Evolutionary conservation across 2,888 invertebrate genomes (phyloP).

Genomic region (Abrostola tripartita): DNA sequence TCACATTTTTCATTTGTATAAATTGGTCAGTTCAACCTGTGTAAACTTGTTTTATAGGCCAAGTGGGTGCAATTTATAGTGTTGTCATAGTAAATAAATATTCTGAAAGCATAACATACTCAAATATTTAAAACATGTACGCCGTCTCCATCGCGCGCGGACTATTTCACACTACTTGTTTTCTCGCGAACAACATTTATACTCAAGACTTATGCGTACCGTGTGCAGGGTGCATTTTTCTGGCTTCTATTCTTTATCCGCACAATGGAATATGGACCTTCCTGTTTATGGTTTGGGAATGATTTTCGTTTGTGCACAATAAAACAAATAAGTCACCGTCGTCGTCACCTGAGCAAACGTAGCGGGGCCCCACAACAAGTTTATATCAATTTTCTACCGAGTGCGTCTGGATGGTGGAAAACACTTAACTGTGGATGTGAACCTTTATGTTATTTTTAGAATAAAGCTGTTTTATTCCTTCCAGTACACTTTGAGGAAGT

Average conservation of each 20-base stretch:
- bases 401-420: constrained; percentile 83
- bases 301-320: constrained; percentile 56
- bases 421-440: constrained; percentile 77
- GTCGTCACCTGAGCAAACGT: constrained; percentile 83
- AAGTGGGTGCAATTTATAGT: constrained; percentile 46
- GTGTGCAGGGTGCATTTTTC: constrained; percentile 78
- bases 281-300: constrained; percentile 51
- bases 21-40: constrained; percentile 31
- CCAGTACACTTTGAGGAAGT: constrained; percentile 36
- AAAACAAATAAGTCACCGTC: constrained; percentile 78
- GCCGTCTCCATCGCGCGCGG: constrained; percentile 61
- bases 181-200: constrained; percentile 78
- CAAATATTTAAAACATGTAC: constrained; percentile 73
- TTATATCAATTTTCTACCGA: constrained; percentile 87
- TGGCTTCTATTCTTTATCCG: constrained; percentile 68
- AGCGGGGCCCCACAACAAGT: constrained; percentile 80
- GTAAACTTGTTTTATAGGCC: constrained; percentile 44
- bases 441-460: constrained; percentile 66
- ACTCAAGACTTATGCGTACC: constrained; percentile 67
- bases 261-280: constrained; percentile 61
- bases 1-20: constrained; percentile 1
- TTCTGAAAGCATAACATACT: constrained; percentile 60
- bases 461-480: constrained; percentile 57
- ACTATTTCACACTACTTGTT: constrained; percentile 76
- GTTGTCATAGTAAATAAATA: constrained; percentile 48